phyloP scores from a whole-genome alignment of 2,797 vertebrate genomes.

The Gallirallus australis region DNA sequence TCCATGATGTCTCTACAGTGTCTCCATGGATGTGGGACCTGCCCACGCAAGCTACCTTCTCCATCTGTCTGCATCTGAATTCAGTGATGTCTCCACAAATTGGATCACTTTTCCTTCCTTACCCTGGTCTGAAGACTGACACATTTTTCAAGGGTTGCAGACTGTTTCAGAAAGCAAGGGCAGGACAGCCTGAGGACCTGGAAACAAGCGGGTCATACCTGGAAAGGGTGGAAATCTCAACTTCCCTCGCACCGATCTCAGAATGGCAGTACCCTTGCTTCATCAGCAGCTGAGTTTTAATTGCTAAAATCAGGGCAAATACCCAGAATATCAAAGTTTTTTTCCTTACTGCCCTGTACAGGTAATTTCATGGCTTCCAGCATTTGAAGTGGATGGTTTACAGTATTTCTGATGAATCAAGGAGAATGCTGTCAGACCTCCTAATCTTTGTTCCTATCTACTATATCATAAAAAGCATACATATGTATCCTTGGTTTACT shows the following conservation, averaged over 20 bases:
- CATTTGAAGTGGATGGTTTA: not conserved
- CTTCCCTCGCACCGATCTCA: not conserved
- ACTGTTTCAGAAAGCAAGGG: not conserved
- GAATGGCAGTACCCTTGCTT: not conserved
- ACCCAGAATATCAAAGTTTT: not conserved
- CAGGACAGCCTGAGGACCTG: not conserved
- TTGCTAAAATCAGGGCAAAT: not conserved
- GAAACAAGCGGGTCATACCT: not conserved
- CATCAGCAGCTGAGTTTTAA: not conserved
- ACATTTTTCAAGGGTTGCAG: not conserved
- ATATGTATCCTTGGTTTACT: not conserved
- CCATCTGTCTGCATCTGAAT: fast-evolving
- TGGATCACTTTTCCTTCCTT: not conserved
- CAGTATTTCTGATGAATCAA: not conserved
- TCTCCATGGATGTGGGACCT: not conserved
- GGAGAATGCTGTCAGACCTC: not conserved
- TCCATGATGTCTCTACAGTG: not conserved
- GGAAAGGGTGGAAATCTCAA: not conserved
- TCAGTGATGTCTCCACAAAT: not conserved
- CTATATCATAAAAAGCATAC: not conserved
- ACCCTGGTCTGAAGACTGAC: not conserved
- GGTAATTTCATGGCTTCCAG: not conserved
- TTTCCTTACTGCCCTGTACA: not conserved
- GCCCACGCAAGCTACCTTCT: not conserved
- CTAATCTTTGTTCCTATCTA: not conserved